Evolutionary conservation across 2,113 vertebrate species (phyloP).

Genomic region (Tympanuchus pallidicinctus): DNA sequence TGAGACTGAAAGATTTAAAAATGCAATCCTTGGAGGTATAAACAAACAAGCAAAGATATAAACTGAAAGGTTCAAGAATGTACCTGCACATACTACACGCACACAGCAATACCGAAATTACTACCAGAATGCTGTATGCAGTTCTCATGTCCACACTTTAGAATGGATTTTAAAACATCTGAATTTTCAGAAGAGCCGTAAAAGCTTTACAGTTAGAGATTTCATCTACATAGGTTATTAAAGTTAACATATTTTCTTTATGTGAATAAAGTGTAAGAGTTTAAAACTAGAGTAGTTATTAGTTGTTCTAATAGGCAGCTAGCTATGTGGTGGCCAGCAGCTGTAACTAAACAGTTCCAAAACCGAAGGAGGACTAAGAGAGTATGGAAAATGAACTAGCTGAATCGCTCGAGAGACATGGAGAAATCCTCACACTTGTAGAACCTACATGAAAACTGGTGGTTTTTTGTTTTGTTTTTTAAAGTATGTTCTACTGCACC

Average conservation of each 20-base stretch:
- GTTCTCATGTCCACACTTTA: not conserved
- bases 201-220: constrained; percentile 17
- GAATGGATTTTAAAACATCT: not conserved
- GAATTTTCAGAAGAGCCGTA: not conserved
- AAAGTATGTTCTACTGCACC: not conserved
- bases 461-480: not conserved
- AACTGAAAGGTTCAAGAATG: constrained; percentile 29
- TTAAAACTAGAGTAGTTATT: not conserved
- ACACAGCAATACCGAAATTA: not conserved
- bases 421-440: not conserved
- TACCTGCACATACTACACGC: not conserved
- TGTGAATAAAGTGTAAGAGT: not conserved
- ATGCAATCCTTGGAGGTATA: constrained; percentile 39
- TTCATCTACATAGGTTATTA: not conserved
- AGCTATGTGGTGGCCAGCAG: constrained; percentile 26
- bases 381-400: constrained; percentile 9
- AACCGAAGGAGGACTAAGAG: not conserved
- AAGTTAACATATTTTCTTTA: not conserved
- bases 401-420: not conserved
- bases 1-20: constrained; percentile 43
- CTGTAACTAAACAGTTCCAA: not conserved
- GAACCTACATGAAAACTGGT: not conserved
- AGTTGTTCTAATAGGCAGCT: not conserved
- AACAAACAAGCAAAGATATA: constrained; percentile 19
- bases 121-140: constrained; percentile 15